phyloP scores from a whole-genome alignment of 2,797 vertebrate species.

The Pipistrellus pygmaeus region DNA sequence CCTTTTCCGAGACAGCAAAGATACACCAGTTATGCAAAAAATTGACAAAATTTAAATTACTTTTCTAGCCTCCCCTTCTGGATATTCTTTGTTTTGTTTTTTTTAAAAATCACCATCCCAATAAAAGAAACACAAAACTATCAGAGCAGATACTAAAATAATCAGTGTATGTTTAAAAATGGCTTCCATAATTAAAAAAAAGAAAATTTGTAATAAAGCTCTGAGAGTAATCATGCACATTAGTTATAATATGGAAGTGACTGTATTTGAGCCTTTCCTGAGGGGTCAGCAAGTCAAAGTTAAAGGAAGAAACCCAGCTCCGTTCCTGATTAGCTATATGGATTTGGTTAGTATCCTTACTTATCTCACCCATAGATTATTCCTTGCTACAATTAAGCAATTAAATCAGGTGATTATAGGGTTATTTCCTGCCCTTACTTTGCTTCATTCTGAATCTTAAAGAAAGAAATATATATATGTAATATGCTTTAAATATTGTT shows the following conservation, averaged over 20 bases:
- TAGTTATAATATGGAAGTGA: not conserved
- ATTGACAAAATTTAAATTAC: conserved; percentile 82
- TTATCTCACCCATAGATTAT: not conserved
- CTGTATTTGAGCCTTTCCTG: not conserved
- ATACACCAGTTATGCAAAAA: conserved; percentile 80
- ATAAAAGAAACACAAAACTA: conserved; percentile 17
- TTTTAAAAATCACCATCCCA: not conserved
- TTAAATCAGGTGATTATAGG: conserved; percentile 19
- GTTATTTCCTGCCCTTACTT: conserved; percentile 47
- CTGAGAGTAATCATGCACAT: not conserved
- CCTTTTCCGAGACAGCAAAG: conserved; percentile 80
- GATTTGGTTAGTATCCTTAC: not conserved
- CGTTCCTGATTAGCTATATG: not conserved
- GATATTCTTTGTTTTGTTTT: conserved; percentile 70
- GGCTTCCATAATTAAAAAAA: conserved; percentile 27
- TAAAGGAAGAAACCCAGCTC: not conserved
- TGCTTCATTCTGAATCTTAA: conserved; percentile 30
- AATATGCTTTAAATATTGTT: not conserved
- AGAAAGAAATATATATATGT: not conserved
- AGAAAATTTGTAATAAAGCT: conserved; percentile 52
- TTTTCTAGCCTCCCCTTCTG: conserved; percentile 49
- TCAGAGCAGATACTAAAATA: conserved; percentile 60
- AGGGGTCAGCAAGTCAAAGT: not conserved
- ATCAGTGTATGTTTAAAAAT: conserved; percentile 66
- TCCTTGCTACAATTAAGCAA: not conserved